These are phyloP conservation scores for Epizoanthus illoricatus DNA, from an alignment of 92 coral and sea anemone species.

Conservation along the genomic window DNA sequence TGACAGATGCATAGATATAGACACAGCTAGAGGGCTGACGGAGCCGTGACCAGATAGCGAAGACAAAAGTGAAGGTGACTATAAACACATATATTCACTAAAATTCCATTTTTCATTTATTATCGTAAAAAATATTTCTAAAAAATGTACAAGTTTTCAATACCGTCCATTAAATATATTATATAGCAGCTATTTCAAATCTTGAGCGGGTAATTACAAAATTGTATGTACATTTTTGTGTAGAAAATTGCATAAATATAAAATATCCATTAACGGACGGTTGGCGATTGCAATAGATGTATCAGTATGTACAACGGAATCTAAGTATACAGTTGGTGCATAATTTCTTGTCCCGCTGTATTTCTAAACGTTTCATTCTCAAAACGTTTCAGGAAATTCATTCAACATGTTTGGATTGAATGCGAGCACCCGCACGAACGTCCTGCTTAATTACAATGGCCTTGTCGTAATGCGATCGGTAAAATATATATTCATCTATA, in stretches of 20 bases:
- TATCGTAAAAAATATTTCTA: slow-evolving; percentile 63
- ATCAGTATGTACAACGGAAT: not conserved
- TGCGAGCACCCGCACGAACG: not conserved
- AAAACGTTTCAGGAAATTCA: not conserved
- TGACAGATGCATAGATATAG: too few species aligned
- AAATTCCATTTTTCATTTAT: slow-evolving; percentile 37
- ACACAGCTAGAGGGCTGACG: too few species aligned
- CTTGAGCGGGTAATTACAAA: slow-evolving; percentile 47
- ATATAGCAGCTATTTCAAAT: slow-evolving; percentile 33
- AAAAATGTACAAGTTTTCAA: slow-evolving; percentile 21
- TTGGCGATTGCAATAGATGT: slow-evolving; percentile 18
- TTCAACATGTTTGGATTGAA: not conserved
- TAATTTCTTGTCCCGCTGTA: not conserved
- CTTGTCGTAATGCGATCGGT: slow-evolving; percentile 13
- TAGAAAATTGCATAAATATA: slow-evolving; percentile 52
- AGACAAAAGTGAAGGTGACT: not conserved
- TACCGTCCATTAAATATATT: slow-evolving; percentile 38
- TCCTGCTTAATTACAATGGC: not conserved
- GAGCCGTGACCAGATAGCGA: not conserved
- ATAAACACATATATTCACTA: not conserved
- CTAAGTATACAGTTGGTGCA: too few species aligned
- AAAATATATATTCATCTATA: slow-evolving; percentile 35
- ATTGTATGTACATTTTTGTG: slow-evolving; percentile 47
- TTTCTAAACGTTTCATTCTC: not conserved
- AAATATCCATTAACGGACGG: slow-evolving; percentile 3